Evolutionary conservation across 1,140 invertebrate genomes (phyloP), one percentile per base, ranked within the genome.

Genomic region (Drosophila nannoptera): DNA sequence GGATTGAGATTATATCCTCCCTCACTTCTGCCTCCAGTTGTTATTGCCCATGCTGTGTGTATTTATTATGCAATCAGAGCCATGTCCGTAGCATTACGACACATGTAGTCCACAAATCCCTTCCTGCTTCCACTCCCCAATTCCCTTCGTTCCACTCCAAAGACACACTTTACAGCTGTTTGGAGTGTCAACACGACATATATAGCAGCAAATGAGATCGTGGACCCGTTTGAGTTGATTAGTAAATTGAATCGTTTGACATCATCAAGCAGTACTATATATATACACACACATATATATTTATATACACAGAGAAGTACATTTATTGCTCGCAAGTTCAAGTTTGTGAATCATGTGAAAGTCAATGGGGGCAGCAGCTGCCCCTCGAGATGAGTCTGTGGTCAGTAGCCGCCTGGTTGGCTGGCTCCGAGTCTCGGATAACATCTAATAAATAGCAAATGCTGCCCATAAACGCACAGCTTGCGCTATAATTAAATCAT

Each of bases 271-370:
- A 67, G 42, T 56, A 33, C 42, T 46, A 49, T 59, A 14, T 63
- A 43, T 8, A 40, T 42, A 67, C n/a, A n/a, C n/a, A n/a, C n/a
- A n/a, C n/a, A n/a, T n/a, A n/a, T n/a, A n/a, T n/a, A n/a, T n/a
- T n/a, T n/a, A n/a, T n/a, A n/a, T n/a, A n/a, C n/a, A n/a, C n/a
- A n/a, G n/a, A n/a, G n/a, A n/a, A n/a, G n/a, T n/a, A n/a, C n/a
- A n/a, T 68, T 42, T 60, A 72, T 72, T 68, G 36, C 36, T 16
- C 16, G 56, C 78, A 83, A 83, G 78, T 84, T 83, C 78, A 83
- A 83, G 78, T 83, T 80, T 83, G 80, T 83, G 83, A 84, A 64
- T 80, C 80, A 84, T 62, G 49, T 64, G 33, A 63, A 58, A 59
- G 74, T 52, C 62, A 77, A 12, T 12, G 35, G 63, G 64, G 36